These are phyloP conservation scores for Sorex fumeus DNA, from an alignment of 2,113 vertebrate species.

Conservation along the genomic window DNA sequence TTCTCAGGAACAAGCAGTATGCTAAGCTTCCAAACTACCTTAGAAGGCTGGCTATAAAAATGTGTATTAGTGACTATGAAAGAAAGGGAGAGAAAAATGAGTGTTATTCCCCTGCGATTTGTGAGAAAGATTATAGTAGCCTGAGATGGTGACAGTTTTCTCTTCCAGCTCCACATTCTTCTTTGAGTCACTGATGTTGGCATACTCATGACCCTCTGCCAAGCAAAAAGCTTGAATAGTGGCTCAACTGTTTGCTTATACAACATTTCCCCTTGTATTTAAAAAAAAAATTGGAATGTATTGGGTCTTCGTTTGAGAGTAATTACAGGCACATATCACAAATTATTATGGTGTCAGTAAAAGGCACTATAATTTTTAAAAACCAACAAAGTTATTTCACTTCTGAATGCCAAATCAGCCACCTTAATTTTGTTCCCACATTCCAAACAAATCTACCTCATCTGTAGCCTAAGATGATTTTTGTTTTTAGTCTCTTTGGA, in stretches of 20 bases:
- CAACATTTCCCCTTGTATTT: neutral
- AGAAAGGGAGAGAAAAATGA: neutral
- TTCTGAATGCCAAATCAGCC: slow-evolving; percentile 57
- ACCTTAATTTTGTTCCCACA: slow-evolving; percentile 69
- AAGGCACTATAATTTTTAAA: slow-evolving; percentile 37
- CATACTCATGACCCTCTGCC: neutral
- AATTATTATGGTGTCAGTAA: slow-evolving; percentile 52
- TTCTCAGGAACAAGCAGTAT: too few relatives aligned
- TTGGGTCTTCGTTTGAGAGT: slow-evolving; percentile 42
- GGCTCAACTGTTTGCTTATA: neutral
- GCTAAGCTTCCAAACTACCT: neutral
- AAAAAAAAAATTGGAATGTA: slow-evolving; percentile 28
- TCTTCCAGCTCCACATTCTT: neutral
- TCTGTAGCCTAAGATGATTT: slow-evolving; percentile 49
- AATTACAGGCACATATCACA: slow-evolving; percentile 33
- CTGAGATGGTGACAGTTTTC: neutral
- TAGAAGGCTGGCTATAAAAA: neutral
- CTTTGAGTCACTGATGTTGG: neutral
- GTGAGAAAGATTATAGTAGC: neutral
- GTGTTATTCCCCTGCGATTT: neutral
- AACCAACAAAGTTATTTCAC: slow-evolving; percentile 53
- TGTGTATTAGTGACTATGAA: neutral
- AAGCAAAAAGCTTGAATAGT: neutral
- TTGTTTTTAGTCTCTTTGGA: slow-evolving; percentile 64
- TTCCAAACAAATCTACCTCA: slow-evolving; percentile 70